phyloP scores from a whole-genome alignment of 2,797 vertebrate species.

The Rhyacichthys aspro region DNA sequence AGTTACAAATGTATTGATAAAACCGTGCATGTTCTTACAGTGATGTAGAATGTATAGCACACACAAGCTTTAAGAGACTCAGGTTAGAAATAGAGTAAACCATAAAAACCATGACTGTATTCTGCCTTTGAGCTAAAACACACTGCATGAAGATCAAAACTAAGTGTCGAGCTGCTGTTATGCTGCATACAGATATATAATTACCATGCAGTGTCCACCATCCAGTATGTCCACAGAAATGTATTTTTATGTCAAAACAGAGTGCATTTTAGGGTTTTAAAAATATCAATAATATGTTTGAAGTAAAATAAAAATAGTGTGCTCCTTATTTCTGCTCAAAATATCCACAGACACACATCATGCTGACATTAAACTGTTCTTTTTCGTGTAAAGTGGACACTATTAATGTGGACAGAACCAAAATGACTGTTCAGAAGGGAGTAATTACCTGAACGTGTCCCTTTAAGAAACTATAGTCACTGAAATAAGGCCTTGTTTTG shows the following conservation, averaged over 20 bases:
- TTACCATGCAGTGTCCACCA: no score
- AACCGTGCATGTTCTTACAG: constrained; percentile 5
- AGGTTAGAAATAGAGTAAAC: neutral
- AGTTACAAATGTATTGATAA: neutral
- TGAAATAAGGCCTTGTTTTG: constrained; percentile 1
- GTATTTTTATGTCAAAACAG: no score
- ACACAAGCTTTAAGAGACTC: constrained; percentile 19
- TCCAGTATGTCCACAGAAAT: no score
- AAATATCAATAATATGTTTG: no score
- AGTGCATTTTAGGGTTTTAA: no score
- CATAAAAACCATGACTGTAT: neutral
- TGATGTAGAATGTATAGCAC: neutral
- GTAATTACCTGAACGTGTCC: neutral
- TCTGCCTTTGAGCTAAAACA: neutral
- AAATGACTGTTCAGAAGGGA: neutral
- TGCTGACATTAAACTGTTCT: no score
- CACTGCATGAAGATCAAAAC: neutral
- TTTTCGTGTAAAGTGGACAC: neutral
- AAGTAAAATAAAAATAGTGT: no score
- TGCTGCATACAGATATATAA: no score
- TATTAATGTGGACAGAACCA: neutral
- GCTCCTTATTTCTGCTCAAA: no score
- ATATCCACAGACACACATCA: no score
- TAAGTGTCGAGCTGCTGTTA: no score
- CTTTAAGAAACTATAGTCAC: constrained; percentile 1